Evolutionary conservation across 2,113 vertebrate species (phyloP), one percentile per base, ranked within the genome.

Genomic region (Brienomyrus longianalis): DNA sequence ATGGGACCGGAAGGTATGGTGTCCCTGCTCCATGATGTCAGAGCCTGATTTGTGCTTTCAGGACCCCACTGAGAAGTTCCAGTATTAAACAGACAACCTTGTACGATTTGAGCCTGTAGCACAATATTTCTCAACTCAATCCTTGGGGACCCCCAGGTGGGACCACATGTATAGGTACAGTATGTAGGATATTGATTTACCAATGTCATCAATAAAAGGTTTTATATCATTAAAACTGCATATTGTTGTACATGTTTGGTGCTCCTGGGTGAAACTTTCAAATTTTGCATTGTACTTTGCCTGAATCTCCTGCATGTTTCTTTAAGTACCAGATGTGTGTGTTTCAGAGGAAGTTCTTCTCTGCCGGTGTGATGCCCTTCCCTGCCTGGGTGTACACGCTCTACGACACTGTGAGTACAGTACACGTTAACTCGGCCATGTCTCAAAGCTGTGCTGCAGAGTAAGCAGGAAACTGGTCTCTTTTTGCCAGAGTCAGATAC

Each of bases 371-470:
- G 95, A 99, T 98, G 0, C 96, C 96, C 1, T 99, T 98, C 98
- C 98, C 98, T 23, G 95, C 97, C 35, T 99, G 98, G 98, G 96
- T 99, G 31, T 99, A 99, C 62, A 96, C 97, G 5, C 95, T 99
- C 0, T 99, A 99, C 89, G 98, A 99, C 66, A 97, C 98, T 48
- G 98, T 99, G 93, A 98, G 98, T 97, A 90, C 50, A 10, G 45
- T 10, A 19, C 80, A 51, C 31, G 21, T 51, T 86, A 11, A n/a
- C 21, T n/a, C 45, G 3, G 17, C 19, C 39, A 1, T 83, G 43
- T 48, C 62, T 35, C 31, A 77, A 77, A 77, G 70, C 70, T 17
- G 70, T 77, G 35, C 31, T 39, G 27, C 70, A 39, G 15, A 39
- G 70, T 77, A 77, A 77, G 31, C 15, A 8, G 3, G 80, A 83